Conservation (phyloP, 2,113 vertebrate species). For the Atlantisia rogersi region DNA sequence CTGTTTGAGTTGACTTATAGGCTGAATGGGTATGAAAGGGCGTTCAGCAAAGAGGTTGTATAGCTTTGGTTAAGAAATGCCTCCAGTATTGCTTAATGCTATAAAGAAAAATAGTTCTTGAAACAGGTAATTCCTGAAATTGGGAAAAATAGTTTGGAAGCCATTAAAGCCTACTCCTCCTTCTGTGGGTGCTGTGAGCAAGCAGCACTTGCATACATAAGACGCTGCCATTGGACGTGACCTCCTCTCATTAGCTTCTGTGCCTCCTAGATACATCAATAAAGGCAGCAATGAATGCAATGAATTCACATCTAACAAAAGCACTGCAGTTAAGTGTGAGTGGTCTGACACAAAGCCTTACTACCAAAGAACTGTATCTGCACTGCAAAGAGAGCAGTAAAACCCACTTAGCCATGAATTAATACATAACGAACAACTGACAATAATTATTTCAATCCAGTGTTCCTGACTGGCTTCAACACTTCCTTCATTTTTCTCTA, state of each 20-base stretch:
- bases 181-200: background rate
- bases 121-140: background rate
- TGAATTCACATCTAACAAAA: background rate
- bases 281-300: background rate
- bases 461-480: slow-evolving; percentile 43
- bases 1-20: background rate
- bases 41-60: fast-evolving
- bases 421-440: slow-evolving; percentile 28
- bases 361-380: background rate
- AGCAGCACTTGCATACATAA: background rate
- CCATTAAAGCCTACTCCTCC: background rate
- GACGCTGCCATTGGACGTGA: background rate
- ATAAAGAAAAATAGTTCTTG: background rate
- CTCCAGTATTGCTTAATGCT: background rate
- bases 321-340: background rate
- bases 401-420: slow-evolving; percentile 54
- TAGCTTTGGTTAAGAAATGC: background rate
- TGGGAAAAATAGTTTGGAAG: background rate
- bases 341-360: background rate
- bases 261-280: background rate
- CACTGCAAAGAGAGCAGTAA: slow-evolving; percentile 23
- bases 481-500: slow-evolving; percentile 10
- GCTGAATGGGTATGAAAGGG: background rate
- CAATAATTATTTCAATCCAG: slow-evolving; percentile 26
- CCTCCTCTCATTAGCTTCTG: background rate